Evolutionary conservation across 2,888 invertebrate genomes (phyloP).

Genomic region (Xestia rhomboidea): DNA sequence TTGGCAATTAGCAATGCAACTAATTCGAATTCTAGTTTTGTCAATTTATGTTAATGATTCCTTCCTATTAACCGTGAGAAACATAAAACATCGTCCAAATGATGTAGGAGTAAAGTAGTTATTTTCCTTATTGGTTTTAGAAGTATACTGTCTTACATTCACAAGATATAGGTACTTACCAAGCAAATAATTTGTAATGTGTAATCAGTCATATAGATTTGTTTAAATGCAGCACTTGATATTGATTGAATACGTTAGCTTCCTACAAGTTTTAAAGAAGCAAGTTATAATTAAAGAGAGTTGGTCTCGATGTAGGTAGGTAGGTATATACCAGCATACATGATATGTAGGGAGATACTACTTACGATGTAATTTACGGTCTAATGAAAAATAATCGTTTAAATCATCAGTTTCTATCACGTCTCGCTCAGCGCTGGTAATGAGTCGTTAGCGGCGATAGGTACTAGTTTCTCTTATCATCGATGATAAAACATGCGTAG

Average conservation of each 20-base stretch:
- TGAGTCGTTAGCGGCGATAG: slow-evolving; percentile 79
- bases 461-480: slow-evolving; percentile 88
- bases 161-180: neutral
- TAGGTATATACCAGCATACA: neutral
- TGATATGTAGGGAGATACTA: slow-evolving; percentile 13
- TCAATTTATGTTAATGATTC: neutral
- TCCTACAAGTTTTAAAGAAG: slow-evolving; percentile 7
- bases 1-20: neutral
- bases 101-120: neutral
- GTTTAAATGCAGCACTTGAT: neutral
- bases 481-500: slow-evolving; percentile 88
- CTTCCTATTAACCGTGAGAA: neutral
- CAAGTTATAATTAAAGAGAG: slow-evolving; percentile 29
- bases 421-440: slow-evolving; percentile 72
- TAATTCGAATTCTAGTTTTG: neutral
- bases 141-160: neutral
- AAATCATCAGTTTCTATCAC: slow-evolving; percentile 64
- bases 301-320: slow-evolving; percentile 6
- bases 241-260: slow-evolving; percentile 5
- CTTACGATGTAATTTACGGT: slow-evolving; percentile 45
- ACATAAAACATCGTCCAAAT: neutral
- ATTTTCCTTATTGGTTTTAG: neutral
- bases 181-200: neutral
- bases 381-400: slow-evolving; percentile 59
- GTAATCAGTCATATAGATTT: neutral